A percentile compares a stretch with the other conserved stretches of the same genome.
Evolutionary conservation across 2,888 invertebrate species (phyloP).

Genomic region (Drosophila pseudotakahashii): DNA sequence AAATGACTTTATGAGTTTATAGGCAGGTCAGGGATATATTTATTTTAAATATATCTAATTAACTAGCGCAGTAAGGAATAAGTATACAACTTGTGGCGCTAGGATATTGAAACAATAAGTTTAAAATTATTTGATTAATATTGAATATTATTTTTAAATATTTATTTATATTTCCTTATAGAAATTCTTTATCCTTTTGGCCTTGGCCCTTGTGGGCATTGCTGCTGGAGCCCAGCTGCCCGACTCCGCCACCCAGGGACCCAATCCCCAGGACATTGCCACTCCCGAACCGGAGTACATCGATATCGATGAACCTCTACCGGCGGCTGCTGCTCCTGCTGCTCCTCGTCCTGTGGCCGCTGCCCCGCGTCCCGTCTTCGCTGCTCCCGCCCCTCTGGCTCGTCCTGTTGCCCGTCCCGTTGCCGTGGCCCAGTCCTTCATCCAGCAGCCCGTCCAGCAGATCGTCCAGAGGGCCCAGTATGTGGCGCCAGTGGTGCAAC

Average conservation of each 20-base stretch:
- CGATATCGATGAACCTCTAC: slow-evolving; percentile 82
- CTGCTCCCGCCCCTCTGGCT: slow-evolving; percentile 48
- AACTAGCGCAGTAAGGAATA: too few relatives aligned
- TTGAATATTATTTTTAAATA: too few relatives aligned
- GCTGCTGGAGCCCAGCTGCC: slow-evolving; percentile 76
- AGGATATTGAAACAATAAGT: too few relatives aligned
- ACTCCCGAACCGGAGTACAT: slow-evolving; percentile 84
- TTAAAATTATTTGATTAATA: too few relatives aligned
- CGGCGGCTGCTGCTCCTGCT: slow-evolving; percentile 55
- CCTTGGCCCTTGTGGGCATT: slow-evolving; percentile 76
- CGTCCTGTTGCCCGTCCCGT: slow-evolving; percentile 63
- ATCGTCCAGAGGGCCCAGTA: slow-evolving; percentile 68
- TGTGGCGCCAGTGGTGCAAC: slow-evolving; percentile 54
- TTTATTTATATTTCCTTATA: slow-evolving; percentile 36
- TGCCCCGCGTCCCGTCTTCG: slow-evolving; percentile 46
- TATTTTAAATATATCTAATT: too few relatives aligned
- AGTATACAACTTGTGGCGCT: too few relatives aligned
- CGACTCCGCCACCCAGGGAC: slow-evolving; percentile 83
- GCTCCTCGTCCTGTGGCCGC: slow-evolving; percentile 37
- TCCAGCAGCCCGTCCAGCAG: slow-evolving; percentile 54
- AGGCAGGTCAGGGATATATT: slow-evolving; percentile 7
- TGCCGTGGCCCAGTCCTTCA: slow-evolving; percentile 34
- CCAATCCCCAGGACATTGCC: slow-evolving; percentile 84
- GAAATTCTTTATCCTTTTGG: slow-evolving; percentile 79
- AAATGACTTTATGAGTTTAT: background rate